A percentile compares a stretch with the other conserved stretches of the same genome.
phyloP scores from a whole-genome alignment of 1,140 invertebrate genomes.

The Drosophila insularis region DNA sequence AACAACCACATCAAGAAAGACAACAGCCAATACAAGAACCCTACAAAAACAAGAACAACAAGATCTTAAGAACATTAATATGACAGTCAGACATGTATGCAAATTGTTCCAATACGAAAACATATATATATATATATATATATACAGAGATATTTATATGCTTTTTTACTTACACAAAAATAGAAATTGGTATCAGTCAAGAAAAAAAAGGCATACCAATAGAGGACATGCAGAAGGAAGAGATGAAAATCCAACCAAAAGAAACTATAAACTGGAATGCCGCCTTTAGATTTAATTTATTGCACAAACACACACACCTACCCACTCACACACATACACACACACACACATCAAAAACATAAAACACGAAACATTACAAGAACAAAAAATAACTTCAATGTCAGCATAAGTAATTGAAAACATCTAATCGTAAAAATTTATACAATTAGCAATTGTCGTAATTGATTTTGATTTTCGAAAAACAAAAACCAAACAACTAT shows the following conservation, averaged over 20 bases:
- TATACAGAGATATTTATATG: conserved; percentile 68
- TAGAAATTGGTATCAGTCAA: conserved; percentile 37
- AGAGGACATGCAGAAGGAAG: background rate
- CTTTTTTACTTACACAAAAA: conserved; percentile 72
- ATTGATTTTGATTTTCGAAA: conserved; percentile 67
- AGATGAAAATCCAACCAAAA: background rate
- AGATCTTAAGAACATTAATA: conserved; percentile 27
- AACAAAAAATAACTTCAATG: conserved; percentile 26
- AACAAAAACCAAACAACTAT: conserved; percentile 35
- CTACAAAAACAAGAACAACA: conserved; percentile 32
- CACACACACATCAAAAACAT: conserved; percentile 29
- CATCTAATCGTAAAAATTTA: conserved; percentile 57
- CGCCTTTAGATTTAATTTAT: conserved; percentile 70
- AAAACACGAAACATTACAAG: conserved; percentile 34
- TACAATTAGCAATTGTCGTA: conserved; percentile 72
- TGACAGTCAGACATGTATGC: conserved; percentile 42
- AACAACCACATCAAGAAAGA: conserved; percentile 39
- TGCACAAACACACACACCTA: conserved; percentile 48
- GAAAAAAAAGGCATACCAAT: conserved; percentile 34
- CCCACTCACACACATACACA: conserved; percentile 35
- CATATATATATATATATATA: conserved; percentile 41
- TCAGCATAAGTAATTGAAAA: conserved; percentile 39
- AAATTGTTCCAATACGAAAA: conserved; percentile 55
- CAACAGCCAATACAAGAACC: conserved; percentile 34
- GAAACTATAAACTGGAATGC: conserved; percentile 11